Percentiles rank a stretch among this genome's conserved stretches.
phyloP scores from a whole-genome alignment of 2,888 invertebrate genomes.

The Erannis defoliaria region DNA sequence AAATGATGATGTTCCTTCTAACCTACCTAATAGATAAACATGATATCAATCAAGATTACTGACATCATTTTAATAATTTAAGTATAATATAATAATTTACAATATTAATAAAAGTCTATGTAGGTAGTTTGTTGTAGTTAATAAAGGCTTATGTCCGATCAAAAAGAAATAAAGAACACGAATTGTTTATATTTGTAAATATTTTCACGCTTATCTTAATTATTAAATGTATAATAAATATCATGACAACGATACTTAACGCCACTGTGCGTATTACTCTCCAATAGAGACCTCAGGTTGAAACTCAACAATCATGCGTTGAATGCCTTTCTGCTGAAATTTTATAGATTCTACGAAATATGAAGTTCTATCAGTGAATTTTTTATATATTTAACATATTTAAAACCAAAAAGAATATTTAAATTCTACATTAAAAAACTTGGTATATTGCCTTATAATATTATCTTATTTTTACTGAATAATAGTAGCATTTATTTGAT shows the following conservation, averaged over 20 bases:
- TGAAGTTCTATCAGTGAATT: background rate
- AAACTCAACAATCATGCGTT: background rate
- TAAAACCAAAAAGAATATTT: background rate
- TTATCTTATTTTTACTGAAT: background rate
- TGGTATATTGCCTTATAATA: constrained; percentile 1
- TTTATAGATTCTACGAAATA: background rate
- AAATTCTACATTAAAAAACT: background rate
- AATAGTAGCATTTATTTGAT: background rate
- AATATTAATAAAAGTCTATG: background rate
- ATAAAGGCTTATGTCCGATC: too few relatives aligned
- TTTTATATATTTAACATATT: background rate
- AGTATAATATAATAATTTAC: too few relatives aligned
- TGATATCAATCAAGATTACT: too few relatives aligned
- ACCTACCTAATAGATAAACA: too few relatives aligned
- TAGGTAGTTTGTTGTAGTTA: too few relatives aligned
- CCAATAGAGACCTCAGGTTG: background rate
- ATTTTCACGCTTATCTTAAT: background rate
- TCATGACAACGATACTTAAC: constrained; percentile 20
- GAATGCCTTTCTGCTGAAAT: background rate
- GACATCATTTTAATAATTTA: too few relatives aligned
- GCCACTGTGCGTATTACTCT: constrained; percentile 17
- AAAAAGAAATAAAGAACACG: too few relatives aligned
- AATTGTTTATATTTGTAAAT: constrained; percentile 5
- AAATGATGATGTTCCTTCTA: too few relatives aligned
- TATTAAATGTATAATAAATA: background rate